Conservation (phyloP, 2,113 vertebrate genomes). For the Sinocyclocheilus rhinocerous region DNA sequence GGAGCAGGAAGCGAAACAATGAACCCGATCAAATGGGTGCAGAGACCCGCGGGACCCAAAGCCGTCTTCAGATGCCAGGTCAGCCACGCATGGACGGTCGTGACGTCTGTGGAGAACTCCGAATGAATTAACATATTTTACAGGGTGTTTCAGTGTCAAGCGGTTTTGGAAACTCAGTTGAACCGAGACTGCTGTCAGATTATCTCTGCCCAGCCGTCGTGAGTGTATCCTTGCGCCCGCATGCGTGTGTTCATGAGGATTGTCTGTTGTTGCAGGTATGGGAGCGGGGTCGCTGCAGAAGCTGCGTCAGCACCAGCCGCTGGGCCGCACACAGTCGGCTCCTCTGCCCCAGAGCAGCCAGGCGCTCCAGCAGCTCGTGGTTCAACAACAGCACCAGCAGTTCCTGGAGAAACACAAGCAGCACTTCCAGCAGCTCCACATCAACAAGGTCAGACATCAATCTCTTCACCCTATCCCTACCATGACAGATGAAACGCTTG, state of each 20-base stretch:
- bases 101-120: not conserved
- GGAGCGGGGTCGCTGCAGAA: slow-evolving; percentile 85
- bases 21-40: not conserved
- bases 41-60: not conserved
- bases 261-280: not conserved
- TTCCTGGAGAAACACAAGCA: slow-evolving; percentile 99
- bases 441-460: slow-evolving; percentile 83
- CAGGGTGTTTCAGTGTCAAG: not conserved
- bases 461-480: not conserved
- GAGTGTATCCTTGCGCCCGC: not conserved
- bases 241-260: slow-evolving; percentile 67
- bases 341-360: slow-evolving; percentile 95
- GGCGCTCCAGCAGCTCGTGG: slow-evolving; percentile 94
- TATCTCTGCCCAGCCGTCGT: not conserved
- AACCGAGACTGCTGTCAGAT: not conserved
- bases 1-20: not conserved
- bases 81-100: not conserved
- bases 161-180: not conserved
- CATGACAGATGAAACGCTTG: not conserved
- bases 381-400: slow-evolving; percentile 99
- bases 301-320: slow-evolving; percentile 90
- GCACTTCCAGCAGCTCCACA: slow-evolving; percentile 94
- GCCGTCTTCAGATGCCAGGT: not conserved
- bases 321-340: slow-evolving; percentile 95
- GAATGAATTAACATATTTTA: not conserved